Evolutionary conservation across 2,113 vertebrate species (phyloP).

Genomic region (Cryptotis parvus): DNA sequence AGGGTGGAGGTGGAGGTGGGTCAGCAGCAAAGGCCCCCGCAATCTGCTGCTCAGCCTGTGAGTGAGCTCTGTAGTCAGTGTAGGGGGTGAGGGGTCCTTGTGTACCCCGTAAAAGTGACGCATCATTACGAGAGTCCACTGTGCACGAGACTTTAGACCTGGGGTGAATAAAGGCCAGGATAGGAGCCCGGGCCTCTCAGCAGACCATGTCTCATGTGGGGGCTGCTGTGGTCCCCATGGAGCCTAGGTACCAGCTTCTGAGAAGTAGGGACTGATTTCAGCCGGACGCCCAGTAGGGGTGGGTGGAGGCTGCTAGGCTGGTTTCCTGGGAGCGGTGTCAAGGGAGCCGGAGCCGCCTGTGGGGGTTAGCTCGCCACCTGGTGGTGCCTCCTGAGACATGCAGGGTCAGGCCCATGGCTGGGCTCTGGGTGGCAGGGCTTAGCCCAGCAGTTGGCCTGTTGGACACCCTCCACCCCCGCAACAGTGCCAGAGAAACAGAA

Average conservation of each 20-base stretch:
- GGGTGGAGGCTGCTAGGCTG: neutral
- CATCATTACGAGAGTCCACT: neutral
- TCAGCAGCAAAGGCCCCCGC: neutral
- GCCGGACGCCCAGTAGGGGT: too few relatives aligned
- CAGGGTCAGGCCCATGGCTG: neutral
- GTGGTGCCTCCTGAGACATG: neutral
- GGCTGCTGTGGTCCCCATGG: neutral
- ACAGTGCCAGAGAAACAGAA: neutral
- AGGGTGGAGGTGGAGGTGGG: neutral
- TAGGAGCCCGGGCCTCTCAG: neutral
- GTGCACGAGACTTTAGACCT: neutral
- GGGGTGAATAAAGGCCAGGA: too few relatives aligned
- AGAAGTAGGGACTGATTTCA: too few relatives aligned
- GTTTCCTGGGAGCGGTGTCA: neutral
- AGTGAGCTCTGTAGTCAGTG: neutral
- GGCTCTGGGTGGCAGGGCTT: neutral
- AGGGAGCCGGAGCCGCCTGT: neutral
- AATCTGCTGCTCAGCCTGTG: neutral
- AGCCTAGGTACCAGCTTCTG: too few relatives aligned
- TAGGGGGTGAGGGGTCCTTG: neutral
- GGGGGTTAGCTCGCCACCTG: constrained; percentile 67
- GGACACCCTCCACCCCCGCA: too few relatives aligned
- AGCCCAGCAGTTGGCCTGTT: too few relatives aligned
- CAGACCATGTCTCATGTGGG: neutral
- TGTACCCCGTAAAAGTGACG: neutral